Evolutionary conservation across 1,140 invertebrate genomes (phyloP).

Genomic region (Cotesia chilonis): DNA sequence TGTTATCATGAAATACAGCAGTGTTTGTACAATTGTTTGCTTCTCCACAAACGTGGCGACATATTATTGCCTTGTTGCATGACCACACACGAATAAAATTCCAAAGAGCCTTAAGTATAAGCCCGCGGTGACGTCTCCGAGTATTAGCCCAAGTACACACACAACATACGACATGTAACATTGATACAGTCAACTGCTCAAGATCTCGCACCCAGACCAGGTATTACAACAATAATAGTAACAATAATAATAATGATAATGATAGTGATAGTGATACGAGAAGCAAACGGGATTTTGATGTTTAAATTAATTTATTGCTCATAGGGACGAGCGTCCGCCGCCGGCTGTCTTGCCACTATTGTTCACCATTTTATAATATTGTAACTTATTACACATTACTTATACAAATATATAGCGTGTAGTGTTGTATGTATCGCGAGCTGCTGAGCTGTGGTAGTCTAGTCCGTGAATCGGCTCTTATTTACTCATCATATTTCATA

Average conservation of each 20-base stretch:
- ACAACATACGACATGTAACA: too few relatives aligned
- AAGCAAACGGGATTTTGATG: conserved; percentile 1
- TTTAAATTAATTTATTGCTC: conserved; percentile 19
- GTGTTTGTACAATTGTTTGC: conserved; percentile 65
- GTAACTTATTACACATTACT: too few relatives aligned
- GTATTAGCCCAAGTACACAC: not conserved
- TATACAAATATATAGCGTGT: too few relatives aligned
- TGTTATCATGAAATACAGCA: conserved; percentile 63
- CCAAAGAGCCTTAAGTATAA: conserved; percentile 21
- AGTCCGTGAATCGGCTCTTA: conserved; percentile 10
- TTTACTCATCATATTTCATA: conserved; percentile 11
- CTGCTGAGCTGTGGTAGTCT: too few relatives aligned
- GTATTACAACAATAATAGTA: too few relatives aligned
- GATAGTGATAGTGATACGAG: conserved; percentile 1
- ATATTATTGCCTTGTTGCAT: conserved; percentile 42
- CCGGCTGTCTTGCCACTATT: not conserved
- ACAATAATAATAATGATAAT: too few relatives aligned
- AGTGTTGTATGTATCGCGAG: too few relatives aligned
- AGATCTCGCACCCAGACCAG: too few relatives aligned
- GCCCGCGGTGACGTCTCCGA: conserved; percentile 4
- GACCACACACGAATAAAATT: conserved; percentile 56
- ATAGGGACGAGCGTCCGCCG: conserved; percentile 4
- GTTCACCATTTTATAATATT: too few relatives aligned
- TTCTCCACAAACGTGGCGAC: conserved; percentile 42
- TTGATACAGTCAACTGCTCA: too few relatives aligned